Conservation (phyloP, 2,797 vertebrate species). For the Falco columbarius region DNA sequence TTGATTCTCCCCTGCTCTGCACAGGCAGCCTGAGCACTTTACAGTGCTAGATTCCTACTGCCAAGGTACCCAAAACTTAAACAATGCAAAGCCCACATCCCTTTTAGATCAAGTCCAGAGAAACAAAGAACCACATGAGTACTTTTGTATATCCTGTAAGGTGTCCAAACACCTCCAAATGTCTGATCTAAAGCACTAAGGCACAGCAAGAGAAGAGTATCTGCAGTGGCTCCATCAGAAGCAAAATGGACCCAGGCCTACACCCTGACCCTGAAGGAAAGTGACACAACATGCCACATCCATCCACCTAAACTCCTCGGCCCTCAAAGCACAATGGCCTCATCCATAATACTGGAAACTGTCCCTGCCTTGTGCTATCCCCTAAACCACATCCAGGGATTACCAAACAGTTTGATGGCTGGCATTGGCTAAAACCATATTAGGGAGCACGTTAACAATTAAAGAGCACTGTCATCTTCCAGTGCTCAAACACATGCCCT, state of each 20-base stretch:
- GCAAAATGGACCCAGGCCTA: not conserved
- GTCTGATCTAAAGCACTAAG: not conserved
- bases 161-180: not conserved
- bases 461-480: not conserved
- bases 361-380: not conserved
- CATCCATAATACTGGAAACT: not conserved
- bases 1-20: not conserved
- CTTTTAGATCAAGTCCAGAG: constrained; percentile 35
- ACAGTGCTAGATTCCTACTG: not conserved
- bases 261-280: not conserved
- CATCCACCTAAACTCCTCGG: not conserved
- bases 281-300: not conserved
- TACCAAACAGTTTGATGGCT: not conserved
- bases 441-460: not conserved
- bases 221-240: not conserved
- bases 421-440: not conserved
- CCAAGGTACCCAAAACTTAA: not conserved
- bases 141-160: constrained; percentile 7
- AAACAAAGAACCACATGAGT: not conserved
- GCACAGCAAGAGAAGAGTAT: not conserved
- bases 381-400: not conserved
- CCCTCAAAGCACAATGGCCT: not conserved
- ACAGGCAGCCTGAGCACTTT: not conserved
- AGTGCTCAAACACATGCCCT: not conserved
- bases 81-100: not conserved